Conservation (phyloP, 2,113 vertebrate species). For the Lycaon pictus region DNA sequence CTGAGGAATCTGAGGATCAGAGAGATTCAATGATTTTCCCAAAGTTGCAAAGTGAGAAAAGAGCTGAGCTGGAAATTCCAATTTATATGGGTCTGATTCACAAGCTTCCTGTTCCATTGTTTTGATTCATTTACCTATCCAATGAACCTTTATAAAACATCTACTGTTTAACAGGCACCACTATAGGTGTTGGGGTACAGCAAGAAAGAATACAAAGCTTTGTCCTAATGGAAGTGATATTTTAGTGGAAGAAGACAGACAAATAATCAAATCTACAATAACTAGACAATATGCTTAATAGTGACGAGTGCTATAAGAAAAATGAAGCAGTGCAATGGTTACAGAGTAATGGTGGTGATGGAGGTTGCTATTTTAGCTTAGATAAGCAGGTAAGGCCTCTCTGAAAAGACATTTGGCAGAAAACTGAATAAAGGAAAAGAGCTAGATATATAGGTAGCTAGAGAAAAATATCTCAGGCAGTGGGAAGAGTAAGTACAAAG, state of each 20-base stretch:
- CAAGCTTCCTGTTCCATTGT: conserved; percentile 12
- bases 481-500: not conserved
- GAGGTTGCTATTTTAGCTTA: conserved; percentile 1
- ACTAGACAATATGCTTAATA: not conserved
- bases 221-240: not conserved
- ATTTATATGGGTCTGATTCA: not conserved
- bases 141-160: conserved; percentile 29
- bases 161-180: not conserved
- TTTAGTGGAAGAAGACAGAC: not conserved
- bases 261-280: conserved; percentile 32
- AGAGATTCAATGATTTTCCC: not conserved
- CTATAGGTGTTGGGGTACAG: not conserved
- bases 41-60: conserved; percentile 10
- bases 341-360: not conserved
- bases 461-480: conserved; percentile 6
- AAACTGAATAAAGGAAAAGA: conserved; percentile 12
- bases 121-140: conserved; percentile 27
- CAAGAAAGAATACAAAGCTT: conserved; percentile 4
- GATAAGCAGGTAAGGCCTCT: not conserved
- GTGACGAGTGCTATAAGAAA: conserved; percentile 21
- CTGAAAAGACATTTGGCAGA: not conserved
- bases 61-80: not conserved
- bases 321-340: conserved; percentile 3
- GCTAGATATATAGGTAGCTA: not conserved
- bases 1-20: not conserved